These are phyloP conservation scores for Heliconius sara DNA, from an alignment of 2,888 invertebrate species.

Conservation along the genomic window DNA sequence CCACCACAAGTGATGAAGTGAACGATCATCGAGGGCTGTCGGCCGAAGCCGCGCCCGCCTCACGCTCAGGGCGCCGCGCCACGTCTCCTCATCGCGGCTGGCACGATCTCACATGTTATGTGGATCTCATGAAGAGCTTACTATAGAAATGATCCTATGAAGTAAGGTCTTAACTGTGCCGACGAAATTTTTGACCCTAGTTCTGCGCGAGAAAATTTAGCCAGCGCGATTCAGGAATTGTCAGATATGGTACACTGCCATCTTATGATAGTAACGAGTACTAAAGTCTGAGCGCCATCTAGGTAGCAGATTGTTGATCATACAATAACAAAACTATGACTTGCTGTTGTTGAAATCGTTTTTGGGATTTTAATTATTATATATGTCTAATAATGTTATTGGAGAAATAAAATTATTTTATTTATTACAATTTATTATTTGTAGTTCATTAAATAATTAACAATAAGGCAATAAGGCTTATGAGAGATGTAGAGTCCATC, in stretches of 20 bases:
- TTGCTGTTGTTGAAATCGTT: background rate
- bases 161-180: constrained; percentile 50
- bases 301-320: background rate
- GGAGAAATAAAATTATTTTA: no score
- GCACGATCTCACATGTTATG: constrained; percentile 53
- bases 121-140: constrained; percentile 58
- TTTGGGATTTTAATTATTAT: background rate
- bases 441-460: no score
- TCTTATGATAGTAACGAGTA: background rate
- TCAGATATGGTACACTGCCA: background rate
- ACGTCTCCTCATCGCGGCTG: constrained; percentile 58
- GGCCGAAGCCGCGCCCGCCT: constrained; percentile 37
- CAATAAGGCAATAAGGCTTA: no score
- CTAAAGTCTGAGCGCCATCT: constrained; percentile 1
- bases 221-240: constrained; percentile 4
- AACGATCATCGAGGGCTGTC: constrained; percentile 54
- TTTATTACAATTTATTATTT: no score
- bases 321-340: background rate
- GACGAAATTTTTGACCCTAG: no score
- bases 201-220: background rate
- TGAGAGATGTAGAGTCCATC: background rate
- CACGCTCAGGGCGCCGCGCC: constrained; percentile 56
- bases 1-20: constrained; percentile 45
- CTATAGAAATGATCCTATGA: constrained; percentile 60
- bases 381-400: no score